Base-by-base conservation (phyloP, 2,888 invertebrate species). In the Saturnia japonica region DNA sequence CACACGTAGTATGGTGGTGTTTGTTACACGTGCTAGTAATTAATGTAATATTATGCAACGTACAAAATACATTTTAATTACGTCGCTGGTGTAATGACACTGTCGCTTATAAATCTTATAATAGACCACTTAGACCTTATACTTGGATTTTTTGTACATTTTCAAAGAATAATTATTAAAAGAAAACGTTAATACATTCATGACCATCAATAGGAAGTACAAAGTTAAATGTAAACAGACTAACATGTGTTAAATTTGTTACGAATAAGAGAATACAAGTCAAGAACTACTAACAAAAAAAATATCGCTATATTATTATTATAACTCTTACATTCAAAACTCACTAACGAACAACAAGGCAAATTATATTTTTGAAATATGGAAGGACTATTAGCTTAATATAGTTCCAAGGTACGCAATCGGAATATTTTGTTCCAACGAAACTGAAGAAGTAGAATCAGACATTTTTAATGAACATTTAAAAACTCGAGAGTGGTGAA, bases 21-120 rank as follows among this genome's bases (percentile, higher is more conserved):
- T 88, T 64, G 74, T 85, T 88, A 88, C 89, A 89, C 89, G 88
- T 88, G 88, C 82, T 87, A 79, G 82, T 82, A 85, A 84, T 82
- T 82, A 82, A 78, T 81, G 84, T 85, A 85, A 85, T 80, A 82
- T 87, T 86, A 88, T 86, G 88, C 86, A 88, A 89, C 76, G 77
- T 77, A 78, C 74, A 77, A 79, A 85, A 81, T 78, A 79, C 76
- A 76, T 73, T 28, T 40, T n/a, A 60, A 64, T 40, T 40, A 67
- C 68, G 73, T 70, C 66, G 62, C 62, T 34, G 22, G 40, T 6
- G 22, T 40, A 11, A 19, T 64, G 16, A 40, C 40, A 40, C n/a
- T 64, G 19, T 64, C n/a, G 40, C n/a, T 64, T 40, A 64, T 11
- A 64, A 64, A n/a, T n/a, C n/a, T 64, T 40, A 64, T 11, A 64